A percentile compares a stretch with the other conserved stretches of the same genome.
Conservation (phyloP, 1,140 invertebrate genomes). For the Berghia stephanieae region DNA sequence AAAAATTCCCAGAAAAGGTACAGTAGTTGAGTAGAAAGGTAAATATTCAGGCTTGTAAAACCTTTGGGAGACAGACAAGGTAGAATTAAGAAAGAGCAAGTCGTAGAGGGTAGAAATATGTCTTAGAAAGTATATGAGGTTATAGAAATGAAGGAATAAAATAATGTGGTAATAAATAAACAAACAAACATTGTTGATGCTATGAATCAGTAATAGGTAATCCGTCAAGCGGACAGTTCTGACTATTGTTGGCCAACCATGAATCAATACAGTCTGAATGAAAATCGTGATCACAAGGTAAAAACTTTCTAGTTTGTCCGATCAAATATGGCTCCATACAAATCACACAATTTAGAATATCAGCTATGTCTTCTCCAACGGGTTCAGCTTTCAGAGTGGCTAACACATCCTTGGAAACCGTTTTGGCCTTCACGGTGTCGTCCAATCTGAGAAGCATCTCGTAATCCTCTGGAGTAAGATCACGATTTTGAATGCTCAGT, state of each 20-base stretch:
- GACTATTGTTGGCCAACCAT: slow-evolving; percentile 58
- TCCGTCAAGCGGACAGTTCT: slow-evolving; percentile 60
- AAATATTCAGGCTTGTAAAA: too few species aligned
- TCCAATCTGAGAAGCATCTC: slow-evolving; percentile 57
- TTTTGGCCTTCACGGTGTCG: slow-evolving; percentile 57
- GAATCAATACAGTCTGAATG: slow-evolving; percentile 56
- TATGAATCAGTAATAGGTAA: slow-evolving; percentile 45
- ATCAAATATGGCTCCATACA: slow-evolving; percentile 56
- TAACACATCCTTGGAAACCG: slow-evolving; percentile 41
- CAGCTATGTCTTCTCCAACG: slow-evolving; percentile 18
- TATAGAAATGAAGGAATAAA: too few species aligned
- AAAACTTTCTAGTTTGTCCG: slow-evolving; percentile 54
- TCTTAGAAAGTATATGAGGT: too few species aligned
- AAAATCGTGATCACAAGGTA: slow-evolving; percentile 60
- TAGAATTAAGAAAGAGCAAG: too few species aligned
- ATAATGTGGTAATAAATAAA: too few species aligned
- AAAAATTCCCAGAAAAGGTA: too few species aligned
- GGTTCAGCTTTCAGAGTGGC: slow-evolving; percentile 48
- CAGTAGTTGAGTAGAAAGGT: too few species aligned
- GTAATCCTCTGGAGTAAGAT: slow-evolving; percentile 60
- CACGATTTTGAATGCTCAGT: slow-evolving; percentile 53
- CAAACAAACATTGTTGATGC: background rate
- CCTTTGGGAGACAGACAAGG: too few species aligned
- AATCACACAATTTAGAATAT: slow-evolving; percentile 43
- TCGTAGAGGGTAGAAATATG: too few species aligned